Evolutionary conservation across 2,797 vertebrate genomes (phyloP).

Genomic region (Rhabdophis nuchalis): DNA sequence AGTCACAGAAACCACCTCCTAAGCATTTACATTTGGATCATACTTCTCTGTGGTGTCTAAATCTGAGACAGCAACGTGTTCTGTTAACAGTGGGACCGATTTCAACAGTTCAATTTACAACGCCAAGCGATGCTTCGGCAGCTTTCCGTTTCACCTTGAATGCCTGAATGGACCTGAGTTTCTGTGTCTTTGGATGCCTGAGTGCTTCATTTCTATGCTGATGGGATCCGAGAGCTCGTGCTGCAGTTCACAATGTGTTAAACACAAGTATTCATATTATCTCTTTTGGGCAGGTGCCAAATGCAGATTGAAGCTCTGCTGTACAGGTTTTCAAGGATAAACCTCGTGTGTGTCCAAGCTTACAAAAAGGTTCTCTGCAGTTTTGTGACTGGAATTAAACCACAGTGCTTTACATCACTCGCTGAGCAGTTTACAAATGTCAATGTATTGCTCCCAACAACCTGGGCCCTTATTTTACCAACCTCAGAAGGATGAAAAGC

Average conservation of each 20-base stretch:
- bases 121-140: neutral
- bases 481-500: neutral
- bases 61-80: neutral
- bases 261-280: constrained; percentile 19
- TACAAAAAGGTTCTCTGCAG: constrained; percentile 45
- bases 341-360: constrained; percentile 26
- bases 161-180: constrained; percentile 15
- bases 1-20: neutral
- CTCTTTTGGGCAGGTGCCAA: constrained; percentile 44
- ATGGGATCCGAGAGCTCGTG: constrained; percentile 24
- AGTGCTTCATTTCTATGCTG: constrained; percentile 24
- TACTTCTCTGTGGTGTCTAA: neutral
- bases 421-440: neutral
- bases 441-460: neutral
- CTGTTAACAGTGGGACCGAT: neutral
- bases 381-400: constrained; percentile 17
- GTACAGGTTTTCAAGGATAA: constrained; percentile 59
- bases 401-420: neutral
- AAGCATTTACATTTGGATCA: neutral
- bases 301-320: constrained; percentile 45
- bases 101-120: neutral
- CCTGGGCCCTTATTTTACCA: neutral
- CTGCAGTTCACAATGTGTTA: constrained; percentile 31
- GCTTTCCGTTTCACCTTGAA: constrained; percentile 37
- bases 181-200: constrained; percentile 25